phyloP scores from a whole-genome alignment of 2,113 vertebrate genomes.

The Garra rufa region DNA sequence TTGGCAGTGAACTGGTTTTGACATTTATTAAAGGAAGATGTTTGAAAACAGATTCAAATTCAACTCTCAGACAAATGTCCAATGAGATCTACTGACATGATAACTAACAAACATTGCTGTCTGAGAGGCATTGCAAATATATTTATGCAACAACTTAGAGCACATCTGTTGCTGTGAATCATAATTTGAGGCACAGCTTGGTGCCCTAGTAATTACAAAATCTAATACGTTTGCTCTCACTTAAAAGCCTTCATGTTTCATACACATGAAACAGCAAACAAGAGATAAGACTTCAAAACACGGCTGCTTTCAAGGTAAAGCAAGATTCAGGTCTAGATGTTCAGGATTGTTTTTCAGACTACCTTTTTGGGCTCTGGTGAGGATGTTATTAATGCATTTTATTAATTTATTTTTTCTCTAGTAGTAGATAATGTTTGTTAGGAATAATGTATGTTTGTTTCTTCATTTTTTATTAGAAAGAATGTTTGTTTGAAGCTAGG shows the following conservation, averaged over 20 bases:
- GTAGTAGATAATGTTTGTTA: background rate
- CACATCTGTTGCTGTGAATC: conserved; percentile 76
- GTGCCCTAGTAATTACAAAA: conserved; percentile 78
- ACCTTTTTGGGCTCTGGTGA: background rate
- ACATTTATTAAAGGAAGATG: background rate
- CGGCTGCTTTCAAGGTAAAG: conserved; percentile 49
- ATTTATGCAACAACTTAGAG: conserved; percentile 55
- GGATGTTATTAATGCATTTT: background rate
- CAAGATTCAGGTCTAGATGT: conserved; percentile 41
- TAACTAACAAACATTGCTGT: conserved; percentile 29
- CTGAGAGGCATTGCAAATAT: conserved; percentile 36
- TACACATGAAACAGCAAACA: conserved; percentile 73
- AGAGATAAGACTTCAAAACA: conserved; percentile 77
- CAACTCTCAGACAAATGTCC: background rate
- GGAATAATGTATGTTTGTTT: background rate
- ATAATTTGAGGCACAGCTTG: conserved; percentile 81
- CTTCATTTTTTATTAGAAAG: background rate
- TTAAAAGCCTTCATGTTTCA: conserved; percentile 77
- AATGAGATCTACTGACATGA: conserved; percentile 22
- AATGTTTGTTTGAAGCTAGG: background rate
- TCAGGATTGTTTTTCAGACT: conserved; percentile 29
- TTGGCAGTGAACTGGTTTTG: background rate
- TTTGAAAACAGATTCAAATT: background rate
- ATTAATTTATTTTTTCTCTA: background rate
- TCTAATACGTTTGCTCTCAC: conserved; percentile 74